Conservation (phyloP, 2,888 invertebrate genomes). For the Acleris cristana region DNA sequence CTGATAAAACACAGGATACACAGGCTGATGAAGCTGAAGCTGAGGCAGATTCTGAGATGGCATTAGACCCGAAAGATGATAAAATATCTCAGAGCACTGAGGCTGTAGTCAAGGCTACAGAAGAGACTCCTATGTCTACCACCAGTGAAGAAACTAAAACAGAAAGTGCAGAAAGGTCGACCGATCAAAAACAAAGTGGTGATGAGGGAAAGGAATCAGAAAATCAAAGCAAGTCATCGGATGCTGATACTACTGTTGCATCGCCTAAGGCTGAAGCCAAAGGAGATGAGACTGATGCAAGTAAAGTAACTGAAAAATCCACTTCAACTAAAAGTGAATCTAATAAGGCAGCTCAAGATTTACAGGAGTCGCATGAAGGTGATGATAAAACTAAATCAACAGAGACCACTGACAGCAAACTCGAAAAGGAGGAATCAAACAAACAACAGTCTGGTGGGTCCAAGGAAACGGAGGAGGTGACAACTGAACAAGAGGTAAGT, state of each 20-base stretch:
- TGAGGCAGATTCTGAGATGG: constrained; percentile 43
- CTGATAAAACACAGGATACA: constrained; percentile 64
- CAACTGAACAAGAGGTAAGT: constrained; percentile 68
- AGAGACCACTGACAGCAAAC: constrained; percentile 57
- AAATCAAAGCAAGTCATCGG: constrained; percentile 45
- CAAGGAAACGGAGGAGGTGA: constrained; percentile 50
- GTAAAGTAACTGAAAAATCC: constrained; percentile 42
- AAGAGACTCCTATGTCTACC: constrained; percentile 61
- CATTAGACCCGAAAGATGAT: constrained; percentile 48
- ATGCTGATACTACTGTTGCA: constrained; percentile 54
- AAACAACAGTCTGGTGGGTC: constrained; percentile 44
- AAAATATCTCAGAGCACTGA: constrained; percentile 57
- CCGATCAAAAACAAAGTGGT: constrained; percentile 43
- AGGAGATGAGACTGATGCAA: constrained; percentile 63
- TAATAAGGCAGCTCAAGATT: neutral
- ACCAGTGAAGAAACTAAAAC: constrained; percentile 60
- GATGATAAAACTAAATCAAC: constrained; percentile 53
- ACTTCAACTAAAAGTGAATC: constrained; percentile 17
- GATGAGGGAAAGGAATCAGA: constrained; percentile 39
- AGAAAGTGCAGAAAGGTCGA: constrained; percentile 43
- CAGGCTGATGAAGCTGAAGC: constrained; percentile 59
- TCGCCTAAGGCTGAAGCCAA: constrained; percentile 47
- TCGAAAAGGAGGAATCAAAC: constrained; percentile 47
- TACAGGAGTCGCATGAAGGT: constrained; percentile 1
- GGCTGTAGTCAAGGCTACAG: constrained; percentile 40